A percentile compares a stretch with the other conserved stretches of the same genome.
These are phyloP conservation scores for Plutomurus gul DNA, from an alignment of 1,140 invertebrate genomes.

Conservation along the genomic window DNA sequence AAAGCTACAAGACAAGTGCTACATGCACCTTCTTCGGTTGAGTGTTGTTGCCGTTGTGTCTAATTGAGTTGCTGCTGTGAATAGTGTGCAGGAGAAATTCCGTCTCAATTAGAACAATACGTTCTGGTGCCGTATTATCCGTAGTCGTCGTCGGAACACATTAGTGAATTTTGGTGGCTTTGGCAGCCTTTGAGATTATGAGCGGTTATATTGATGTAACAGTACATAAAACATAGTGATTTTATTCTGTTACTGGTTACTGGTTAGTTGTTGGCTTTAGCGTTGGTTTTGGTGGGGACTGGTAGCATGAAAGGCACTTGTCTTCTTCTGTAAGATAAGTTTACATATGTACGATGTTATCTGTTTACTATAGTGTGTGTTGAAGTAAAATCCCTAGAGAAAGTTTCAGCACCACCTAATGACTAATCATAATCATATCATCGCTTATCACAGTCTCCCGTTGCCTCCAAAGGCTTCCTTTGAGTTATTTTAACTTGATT, in stretches of 20 bases:
- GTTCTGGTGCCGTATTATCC: no score
- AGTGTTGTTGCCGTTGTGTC: no score
- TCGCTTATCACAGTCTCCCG: constrained; percentile 6
- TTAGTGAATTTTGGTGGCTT: no score
- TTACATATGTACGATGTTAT: background rate
- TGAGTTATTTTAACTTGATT: constrained; percentile 7
- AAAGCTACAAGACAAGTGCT: no score
- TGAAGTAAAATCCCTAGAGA: constrained; percentile 6
- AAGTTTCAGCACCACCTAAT: constrained; percentile 8
- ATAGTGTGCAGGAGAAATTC: no score
- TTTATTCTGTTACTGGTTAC: background rate
- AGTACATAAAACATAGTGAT: no score
- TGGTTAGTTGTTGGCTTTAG: background rate
- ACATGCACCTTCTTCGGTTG: no score
- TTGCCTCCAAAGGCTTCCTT: background rate
- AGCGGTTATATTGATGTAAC: no score
- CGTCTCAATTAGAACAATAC: no score
- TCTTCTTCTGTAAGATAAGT: background rate
- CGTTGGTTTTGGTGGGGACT: background rate
- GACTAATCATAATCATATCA: constrained; percentile 30
- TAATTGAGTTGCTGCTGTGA: no score
- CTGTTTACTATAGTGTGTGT: background rate
- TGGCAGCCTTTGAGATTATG: no score
- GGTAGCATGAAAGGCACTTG: background rate
- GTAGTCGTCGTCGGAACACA: no score